These are phyloP conservation scores for Galaxias olidus DNA, from an alignment of 2,797 vertebrate species.

Conservation along the genomic window DNA sequence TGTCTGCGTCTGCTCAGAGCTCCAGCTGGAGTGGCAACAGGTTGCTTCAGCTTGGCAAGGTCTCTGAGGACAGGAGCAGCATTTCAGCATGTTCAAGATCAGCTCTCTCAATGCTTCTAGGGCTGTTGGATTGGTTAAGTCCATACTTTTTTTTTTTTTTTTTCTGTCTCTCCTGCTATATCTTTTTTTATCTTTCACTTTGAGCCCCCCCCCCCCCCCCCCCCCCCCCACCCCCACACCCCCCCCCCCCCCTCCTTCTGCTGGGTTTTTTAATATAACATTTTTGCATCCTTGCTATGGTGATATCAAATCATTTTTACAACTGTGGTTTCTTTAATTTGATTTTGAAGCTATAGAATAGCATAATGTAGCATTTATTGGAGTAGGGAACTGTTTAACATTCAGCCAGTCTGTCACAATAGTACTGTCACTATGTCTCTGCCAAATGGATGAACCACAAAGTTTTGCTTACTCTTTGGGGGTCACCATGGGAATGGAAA, in stretches of 20 bases:
- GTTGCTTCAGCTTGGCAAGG: conserved; percentile 41
- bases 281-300: too few species aligned
- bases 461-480: conserved; percentile 28
- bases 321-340: too few species aligned
- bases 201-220: too few species aligned
- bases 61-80: conserved; percentile 41
- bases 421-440: conserved; percentile 2
- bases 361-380: background rate
- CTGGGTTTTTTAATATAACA: too few species aligned
- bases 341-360: background rate
- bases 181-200: background rate
- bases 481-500: conserved; percentile 50
- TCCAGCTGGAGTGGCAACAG: conserved; percentile 45
- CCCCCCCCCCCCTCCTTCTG: too few species aligned
- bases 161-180: background rate
- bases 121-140: conserved; percentile 29
- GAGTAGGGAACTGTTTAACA: too few species aligned
- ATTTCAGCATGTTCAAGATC: conserved; percentile 32
- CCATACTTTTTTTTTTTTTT: too few species aligned
- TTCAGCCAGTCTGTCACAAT: background rate
- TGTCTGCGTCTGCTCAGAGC: conserved; percentile 29
- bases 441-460: background rate
- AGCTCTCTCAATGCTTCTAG: conserved; percentile 25
- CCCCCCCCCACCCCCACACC: too few species aligned
- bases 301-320: too few species aligned